Evolutionary conservation across 2,888 invertebrate species (phyloP).

Genomic region (Euspilapteryx auroguttella): DNA sequence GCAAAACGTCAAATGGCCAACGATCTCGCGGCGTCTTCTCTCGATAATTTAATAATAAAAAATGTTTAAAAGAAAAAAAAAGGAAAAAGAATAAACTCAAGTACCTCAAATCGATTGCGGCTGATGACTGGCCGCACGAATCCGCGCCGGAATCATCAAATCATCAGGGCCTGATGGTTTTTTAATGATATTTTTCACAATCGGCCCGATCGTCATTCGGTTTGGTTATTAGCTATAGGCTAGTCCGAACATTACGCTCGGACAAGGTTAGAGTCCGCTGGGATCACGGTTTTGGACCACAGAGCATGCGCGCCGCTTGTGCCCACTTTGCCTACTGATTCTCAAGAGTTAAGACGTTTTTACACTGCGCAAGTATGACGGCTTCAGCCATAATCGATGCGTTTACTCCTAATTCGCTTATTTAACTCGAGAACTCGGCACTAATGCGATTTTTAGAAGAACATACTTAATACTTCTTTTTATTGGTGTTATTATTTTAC

Average conservation of each 20-base stretch:
- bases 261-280: too few relatives aligned
- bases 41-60: slow-evolving; percentile 50
- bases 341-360: too few relatives aligned
- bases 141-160: slow-evolving; percentile 43
- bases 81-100: too few relatives aligned
- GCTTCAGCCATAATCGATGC: background rate
- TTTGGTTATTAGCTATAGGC: slow-evolving; percentile 19
- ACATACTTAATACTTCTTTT: too few relatives aligned
- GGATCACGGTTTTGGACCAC: too few relatives aligned
- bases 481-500: too few relatives aligned
- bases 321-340: too few relatives aligned
- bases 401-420: background rate
- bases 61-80: too few relatives aligned
- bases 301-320: too few relatives aligned
- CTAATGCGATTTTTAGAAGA: background rate
- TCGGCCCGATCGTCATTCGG: slow-evolving; percentile 57
- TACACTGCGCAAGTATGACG: too few relatives aligned
- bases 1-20: slow-evolving; percentile 1
- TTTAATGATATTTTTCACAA: slow-evolving; percentile 64
- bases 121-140: slow-evolving; percentile 43
- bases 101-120: slow-evolving; percentile 52
- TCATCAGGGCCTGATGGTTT: slow-evolving; percentile 59
- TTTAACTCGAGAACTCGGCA: background rate
- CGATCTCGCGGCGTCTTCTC: slow-evolving; percentile 9
- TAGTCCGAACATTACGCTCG: slow-evolving; percentile 3